A percentile compares a stretch with the other conserved stretches of the same genome.
Evolutionary conservation across 2,797 vertebrate species (phyloP).

Genomic region (Tapirus indicus): DNA sequence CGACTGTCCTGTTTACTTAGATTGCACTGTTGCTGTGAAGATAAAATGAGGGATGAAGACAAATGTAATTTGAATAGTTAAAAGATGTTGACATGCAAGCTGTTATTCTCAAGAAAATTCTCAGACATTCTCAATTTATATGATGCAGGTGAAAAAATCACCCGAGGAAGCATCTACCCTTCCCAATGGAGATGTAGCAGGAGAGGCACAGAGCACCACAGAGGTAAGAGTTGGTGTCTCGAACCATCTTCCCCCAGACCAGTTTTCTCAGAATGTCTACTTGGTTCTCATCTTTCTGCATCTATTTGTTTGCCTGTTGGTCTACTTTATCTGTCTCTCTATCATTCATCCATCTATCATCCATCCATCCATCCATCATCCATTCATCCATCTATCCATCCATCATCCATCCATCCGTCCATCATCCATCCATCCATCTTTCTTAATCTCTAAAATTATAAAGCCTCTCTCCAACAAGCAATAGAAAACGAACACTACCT

Average conservation of each 20-base stretch:
- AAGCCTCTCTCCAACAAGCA: background rate
- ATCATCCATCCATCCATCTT: no score
- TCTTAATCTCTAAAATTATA: background rate
- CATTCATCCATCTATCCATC: background rate
- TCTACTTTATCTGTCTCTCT: background rate
- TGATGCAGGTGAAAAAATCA: constrained; percentile 87
- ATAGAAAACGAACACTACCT: background rate
- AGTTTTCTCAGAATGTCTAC: background rate
- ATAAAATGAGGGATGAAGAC: constrained; percentile 7
- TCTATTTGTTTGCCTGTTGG: background rate
- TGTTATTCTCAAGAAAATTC: background rate
- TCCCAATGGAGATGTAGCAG: constrained; percentile 88
- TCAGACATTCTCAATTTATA: constrained; percentile 63
- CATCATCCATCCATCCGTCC: background rate
- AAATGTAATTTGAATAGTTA: background rate
- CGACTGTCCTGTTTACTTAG: background rate
- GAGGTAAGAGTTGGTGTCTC: constrained; percentile 77
- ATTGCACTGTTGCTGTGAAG: constrained; percentile 44
- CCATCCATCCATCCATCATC: background rate
- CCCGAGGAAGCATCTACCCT: constrained; percentile 82
- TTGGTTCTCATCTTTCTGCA: background rate
- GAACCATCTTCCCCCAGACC: background rate
- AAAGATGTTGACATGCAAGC: background rate
- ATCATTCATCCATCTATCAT: background rate
- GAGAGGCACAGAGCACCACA: constrained; percentile 84